Conservation (phyloP, 2,888 invertebrate genomes). For the Argyra leucocephala region DNA sequence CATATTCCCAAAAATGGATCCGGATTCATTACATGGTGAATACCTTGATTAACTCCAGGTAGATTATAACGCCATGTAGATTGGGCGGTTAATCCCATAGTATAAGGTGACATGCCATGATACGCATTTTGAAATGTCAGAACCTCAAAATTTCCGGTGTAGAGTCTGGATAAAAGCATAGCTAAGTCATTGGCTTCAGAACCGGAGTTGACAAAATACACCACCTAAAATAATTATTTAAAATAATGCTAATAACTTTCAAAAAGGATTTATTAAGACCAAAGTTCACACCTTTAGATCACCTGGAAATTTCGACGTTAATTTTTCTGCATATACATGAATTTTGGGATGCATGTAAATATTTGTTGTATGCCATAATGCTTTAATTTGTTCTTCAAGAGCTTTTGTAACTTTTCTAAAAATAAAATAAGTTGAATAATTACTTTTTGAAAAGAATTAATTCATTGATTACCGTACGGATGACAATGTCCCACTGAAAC, state of each 20-base stretch:
- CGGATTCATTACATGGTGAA: slow-evolving; percentile 82
- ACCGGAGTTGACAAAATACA: slow-evolving; percentile 91
- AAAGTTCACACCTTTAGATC: slow-evolving; percentile 64
- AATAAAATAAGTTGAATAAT: slow-evolving; percentile 23
- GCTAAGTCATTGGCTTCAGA: slow-evolving; percentile 97
- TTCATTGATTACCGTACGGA: slow-evolving; percentile 54
- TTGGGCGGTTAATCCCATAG: slow-evolving; percentile 73
- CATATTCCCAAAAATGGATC: slow-evolving; percentile 85
- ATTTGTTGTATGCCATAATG: slow-evolving; percentile 85
- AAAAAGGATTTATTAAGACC: too few species aligned
- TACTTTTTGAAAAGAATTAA: slow-evolving; percentile 11
- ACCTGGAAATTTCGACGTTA: slow-evolving; percentile 72
- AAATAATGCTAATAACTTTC: too few species aligned
- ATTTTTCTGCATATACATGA: slow-evolving; percentile 79
- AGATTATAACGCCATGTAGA: slow-evolving; percentile 69
- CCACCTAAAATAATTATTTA: slow-evolving; percentile 56
- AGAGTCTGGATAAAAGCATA: slow-evolving; percentile 70
- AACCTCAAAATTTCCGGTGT: slow-evolving; percentile 77
- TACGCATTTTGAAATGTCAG: slow-evolving; percentile 81
- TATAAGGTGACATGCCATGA: slow-evolving; percentile 81
- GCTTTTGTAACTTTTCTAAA: slow-evolving; percentile 75
- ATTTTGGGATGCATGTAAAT: slow-evolving; percentile 84
- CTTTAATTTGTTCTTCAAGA: slow-evolving; percentile 65
- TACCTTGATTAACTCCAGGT: slow-evolving; percentile 57
- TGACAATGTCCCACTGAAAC: slow-evolving; percentile 96